Base-by-base conservation (phyloP, 2,888 invertebrate species). In the Paralinhomoeus sp. region DNA sequence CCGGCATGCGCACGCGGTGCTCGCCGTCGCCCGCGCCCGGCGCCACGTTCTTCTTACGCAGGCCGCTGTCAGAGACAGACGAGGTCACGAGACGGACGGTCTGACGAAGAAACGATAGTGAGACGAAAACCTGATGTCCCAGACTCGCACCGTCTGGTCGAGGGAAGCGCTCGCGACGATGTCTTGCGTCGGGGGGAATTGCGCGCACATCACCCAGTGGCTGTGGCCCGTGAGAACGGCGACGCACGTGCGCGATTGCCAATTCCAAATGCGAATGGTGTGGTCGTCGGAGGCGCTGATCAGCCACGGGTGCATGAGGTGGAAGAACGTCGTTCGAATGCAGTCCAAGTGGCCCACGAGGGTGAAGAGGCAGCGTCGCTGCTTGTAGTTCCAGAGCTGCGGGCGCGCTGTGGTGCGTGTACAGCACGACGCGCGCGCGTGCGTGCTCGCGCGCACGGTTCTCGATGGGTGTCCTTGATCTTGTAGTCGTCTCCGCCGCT, bases 171-270 rank as follows among this genome's bases (percentile, higher is more conserved):
- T 91, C 0, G 93, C 89, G 22, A 99, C 77, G 43, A 97, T 73
- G 65, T 99, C 97, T 57, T 97, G 93, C 0, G 77, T 75, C 0
- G 84, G 84, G 63, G 99, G 97, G 67, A 97, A 99, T 64, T 81
- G 80, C 1, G 93, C 93, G 62, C 91, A 89, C 97, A 97, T 97
- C 0, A 97, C 97, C 65, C 97, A 97, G 65, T 97, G 97, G 66
- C 93, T 93, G 69, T 97, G 97, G 0, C 97, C 57, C 13, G 60
- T 60, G 20, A 60, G 50, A 44, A 60, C 58, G 37, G 60, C n/a
- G n/a, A n/a, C n/a, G n/a, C n/a, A n/a, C n/a, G n/a, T n/a, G n/a
- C n/a, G n/a, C n/a, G n/a, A n/a, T n/a, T n/a, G n/a, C n/a, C n/a
- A n/a, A n/a, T n/a, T n/a, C n/a, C n/a, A n/a, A n/a, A n/a, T n/a